Evolutionary conservation across 2,797 vertebrate species (phyloP).

Genomic region (Falco novaeseelandiae): DNA sequence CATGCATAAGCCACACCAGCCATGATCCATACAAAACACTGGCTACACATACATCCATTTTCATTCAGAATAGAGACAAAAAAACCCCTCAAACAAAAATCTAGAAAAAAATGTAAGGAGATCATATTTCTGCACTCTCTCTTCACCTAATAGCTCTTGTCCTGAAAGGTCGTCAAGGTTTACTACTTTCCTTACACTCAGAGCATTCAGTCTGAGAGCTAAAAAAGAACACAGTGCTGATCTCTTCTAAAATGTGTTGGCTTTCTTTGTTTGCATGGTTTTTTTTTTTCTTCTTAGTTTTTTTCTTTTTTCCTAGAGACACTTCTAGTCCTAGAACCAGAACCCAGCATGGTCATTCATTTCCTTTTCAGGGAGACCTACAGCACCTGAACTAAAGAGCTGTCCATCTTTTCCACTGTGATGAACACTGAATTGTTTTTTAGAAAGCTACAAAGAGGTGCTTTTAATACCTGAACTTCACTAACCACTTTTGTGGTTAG

Average conservation of each 20-base stretch:
- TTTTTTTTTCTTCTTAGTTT: too few species aligned
- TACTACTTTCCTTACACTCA: not conserved
- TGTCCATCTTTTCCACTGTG: not conserved
- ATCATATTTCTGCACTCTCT: not conserved
- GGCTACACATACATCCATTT: rapidly evolving
- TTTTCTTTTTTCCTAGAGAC: not conserved
- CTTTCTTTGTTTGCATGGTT: not conserved
- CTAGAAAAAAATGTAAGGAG: not conserved
- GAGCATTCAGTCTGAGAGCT: not conserved
- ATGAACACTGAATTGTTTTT: not conserved
- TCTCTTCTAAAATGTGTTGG: not conserved
- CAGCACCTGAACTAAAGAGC: not conserved
- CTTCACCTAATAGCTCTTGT: not conserved
- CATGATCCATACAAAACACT: not conserved
- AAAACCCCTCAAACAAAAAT: not conserved
- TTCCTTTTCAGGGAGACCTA: not conserved
- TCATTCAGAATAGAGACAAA: not conserved
- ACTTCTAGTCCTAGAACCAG: not conserved
- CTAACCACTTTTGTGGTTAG: not conserved
- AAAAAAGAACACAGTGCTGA: not conserved
- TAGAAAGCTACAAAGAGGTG: not conserved
- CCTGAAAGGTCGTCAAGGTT: not conserved
- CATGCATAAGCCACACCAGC: not conserved
- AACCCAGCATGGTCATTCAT: not conserved
- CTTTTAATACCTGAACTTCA: not conserved